Percentiles rank a stretch among this genome's conserved stretches.
These are phyloP conservation scores for Ceyx melanurus DNA, from an alignment of 2,113 vertebrate species.

Conservation along the genomic window DNA sequence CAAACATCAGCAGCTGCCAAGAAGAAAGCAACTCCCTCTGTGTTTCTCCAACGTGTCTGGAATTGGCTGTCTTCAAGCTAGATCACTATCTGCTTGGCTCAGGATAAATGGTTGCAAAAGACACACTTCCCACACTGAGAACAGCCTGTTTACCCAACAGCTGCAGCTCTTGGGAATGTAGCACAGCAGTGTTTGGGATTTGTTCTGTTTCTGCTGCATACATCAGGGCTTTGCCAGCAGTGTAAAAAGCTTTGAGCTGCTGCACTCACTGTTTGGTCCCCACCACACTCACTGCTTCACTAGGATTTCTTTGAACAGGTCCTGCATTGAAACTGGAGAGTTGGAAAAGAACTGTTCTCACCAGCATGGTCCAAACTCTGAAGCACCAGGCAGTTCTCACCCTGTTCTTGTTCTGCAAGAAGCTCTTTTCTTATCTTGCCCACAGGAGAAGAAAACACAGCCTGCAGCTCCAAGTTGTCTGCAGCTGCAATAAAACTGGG, in stretches of 20 bases:
- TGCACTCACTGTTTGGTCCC: background rate
- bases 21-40: background rate
- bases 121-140: background rate
- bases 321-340: background rate
- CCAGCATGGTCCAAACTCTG: background rate
- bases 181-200: background rate
- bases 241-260: background rate
- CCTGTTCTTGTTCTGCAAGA: background rate
- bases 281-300: background rate
- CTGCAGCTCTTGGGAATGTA: background rate
- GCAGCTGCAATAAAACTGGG: background rate
- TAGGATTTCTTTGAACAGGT: background rate
- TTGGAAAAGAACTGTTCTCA: background rate
- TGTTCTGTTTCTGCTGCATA: background rate
- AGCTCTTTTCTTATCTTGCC: background rate
- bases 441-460: background rate
- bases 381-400: background rate
- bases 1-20: background rate
- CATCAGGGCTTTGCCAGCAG: background rate
- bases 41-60: background rate
- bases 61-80: background rate
- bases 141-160: background rate
- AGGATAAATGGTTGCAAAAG: background rate
- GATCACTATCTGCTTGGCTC: background rate
- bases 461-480: background rate